phyloP scores from a whole-genome alignment of 1,140 invertebrate genomes.

The Apocrypta bakeri region DNA sequence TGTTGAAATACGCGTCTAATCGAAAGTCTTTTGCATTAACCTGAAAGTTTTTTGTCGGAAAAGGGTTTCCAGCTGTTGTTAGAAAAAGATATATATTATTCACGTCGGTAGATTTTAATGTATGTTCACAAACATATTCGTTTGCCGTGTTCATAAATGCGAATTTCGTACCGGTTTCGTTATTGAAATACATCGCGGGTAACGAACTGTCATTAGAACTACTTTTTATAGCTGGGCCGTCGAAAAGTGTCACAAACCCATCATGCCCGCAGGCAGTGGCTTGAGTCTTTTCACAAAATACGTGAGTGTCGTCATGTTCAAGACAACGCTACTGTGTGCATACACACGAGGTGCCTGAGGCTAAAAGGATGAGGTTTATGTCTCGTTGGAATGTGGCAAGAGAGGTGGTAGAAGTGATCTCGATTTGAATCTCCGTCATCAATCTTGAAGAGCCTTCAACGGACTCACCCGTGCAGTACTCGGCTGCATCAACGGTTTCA shows the following conservation, averaged over 20 bases:
- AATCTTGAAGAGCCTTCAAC: background rate
- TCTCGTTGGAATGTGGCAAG: background rate
- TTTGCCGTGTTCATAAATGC: background rate
- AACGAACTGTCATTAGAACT: background rate
- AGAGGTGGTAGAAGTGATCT: background rate
- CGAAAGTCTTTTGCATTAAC: background rate
- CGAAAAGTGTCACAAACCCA: background rate
- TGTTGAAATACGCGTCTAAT: slow-evolving; percentile 51
- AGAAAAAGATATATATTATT: background rate
- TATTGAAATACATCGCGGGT: background rate
- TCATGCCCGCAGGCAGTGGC: background rate
- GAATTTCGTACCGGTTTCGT: background rate
- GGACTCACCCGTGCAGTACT: background rate
- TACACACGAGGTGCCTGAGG: too few relatives aligned
- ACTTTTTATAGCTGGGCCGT: background rate
- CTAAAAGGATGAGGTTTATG: background rate
- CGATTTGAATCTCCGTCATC: background rate
- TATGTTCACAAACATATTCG: background rate
- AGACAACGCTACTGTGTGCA: too few relatives aligned
- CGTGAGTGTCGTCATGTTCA: background rate
- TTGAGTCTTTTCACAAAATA: background rate
- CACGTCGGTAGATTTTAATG: background rate
- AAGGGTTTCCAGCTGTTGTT: background rate
- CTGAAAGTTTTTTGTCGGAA: background rate
- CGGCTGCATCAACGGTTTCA: background rate